Conservation (phyloP, 2,888 invertebrate genomes). For the Eubasilissa splendida region DNA sequence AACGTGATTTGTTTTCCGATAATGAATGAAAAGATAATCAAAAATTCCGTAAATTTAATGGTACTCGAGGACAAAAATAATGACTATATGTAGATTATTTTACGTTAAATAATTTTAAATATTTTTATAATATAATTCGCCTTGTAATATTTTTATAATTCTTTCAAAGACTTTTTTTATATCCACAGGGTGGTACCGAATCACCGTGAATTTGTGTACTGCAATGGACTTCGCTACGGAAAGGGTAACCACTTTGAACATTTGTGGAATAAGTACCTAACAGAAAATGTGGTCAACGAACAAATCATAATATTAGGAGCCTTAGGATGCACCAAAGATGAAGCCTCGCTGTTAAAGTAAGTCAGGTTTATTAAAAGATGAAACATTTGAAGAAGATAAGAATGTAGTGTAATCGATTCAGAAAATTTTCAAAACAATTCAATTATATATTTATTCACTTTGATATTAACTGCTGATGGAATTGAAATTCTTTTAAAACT, state of each 20-base stretch:
- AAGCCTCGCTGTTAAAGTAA: neutral
- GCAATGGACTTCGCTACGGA: constrained; percentile 80
- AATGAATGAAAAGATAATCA: too few species aligned
- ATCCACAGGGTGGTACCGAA: constrained; percentile 62
- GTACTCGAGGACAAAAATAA: too few species aligned
- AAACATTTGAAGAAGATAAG: neutral
- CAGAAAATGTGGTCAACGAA: constrained; percentile 78
- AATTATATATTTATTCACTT: neutral
- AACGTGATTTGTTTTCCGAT: too few species aligned
- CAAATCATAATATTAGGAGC: constrained; percentile 76
- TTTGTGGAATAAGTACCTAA: constrained; percentile 75
- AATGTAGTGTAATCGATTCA: too few species aligned
- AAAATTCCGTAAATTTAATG: too few species aligned
- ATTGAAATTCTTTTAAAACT: too few species aligned
- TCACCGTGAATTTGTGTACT: constrained; percentile 80
- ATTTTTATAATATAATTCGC: too few species aligned
- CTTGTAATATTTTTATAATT: too few species aligned
- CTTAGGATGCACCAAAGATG: constrained; percentile 76
- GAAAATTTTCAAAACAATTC: neutral
- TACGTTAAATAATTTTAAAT: too few species aligned
- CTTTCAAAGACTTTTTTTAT: too few species aligned
- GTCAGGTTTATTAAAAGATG: neutral
- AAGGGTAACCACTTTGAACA: constrained; percentile 75
- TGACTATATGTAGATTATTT: too few species aligned
- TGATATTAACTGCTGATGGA: too few species aligned